These are phyloP conservation scores for Drosophila mayaguana DNA, from an alignment of 2,888 invertebrate genomes.

Conservation along the genomic window DNA sequence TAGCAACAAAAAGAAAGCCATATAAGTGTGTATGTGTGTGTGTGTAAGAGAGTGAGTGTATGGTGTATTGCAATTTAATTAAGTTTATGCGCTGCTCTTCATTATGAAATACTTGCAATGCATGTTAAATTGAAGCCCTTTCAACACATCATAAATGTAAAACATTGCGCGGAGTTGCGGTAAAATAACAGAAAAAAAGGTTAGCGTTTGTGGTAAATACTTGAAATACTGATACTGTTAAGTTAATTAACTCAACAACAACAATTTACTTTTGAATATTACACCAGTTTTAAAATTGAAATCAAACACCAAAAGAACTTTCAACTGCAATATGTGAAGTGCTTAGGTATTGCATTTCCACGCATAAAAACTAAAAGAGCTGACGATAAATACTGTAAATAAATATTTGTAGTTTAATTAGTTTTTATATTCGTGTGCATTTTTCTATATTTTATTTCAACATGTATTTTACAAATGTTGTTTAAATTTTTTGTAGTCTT, in stretches of 20 bases:
- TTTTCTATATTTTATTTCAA: no score
- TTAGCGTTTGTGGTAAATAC: neutral
- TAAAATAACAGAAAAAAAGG: neutral
- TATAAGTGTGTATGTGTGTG: neutral
- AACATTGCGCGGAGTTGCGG: neutral
- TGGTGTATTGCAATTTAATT: slow-evolving; percentile 26
- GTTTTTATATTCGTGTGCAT: no score
- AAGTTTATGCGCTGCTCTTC: slow-evolving; percentile 38
- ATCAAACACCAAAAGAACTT: no score
- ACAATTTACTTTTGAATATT: no score
- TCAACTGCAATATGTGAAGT: no score
- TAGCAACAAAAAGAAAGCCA: slow-evolving; percentile 25
- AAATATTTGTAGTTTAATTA: no score
- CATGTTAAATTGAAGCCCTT: neutral
- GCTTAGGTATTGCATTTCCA: no score
- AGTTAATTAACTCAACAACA: neutral
- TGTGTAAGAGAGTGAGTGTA: neutral
- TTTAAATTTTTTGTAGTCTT: no score
- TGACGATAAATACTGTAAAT: no score
- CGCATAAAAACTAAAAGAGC: no score
- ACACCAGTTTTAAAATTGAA: no score
- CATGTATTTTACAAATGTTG: no score
- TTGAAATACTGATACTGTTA: neutral
- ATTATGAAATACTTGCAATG: slow-evolving; percentile 11
- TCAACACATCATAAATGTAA: neutral